Evolutionary conservation across 2,888 invertebrate genomes (phyloP), one percentile per base, ranked within the genome.

Genomic region (Hypolimnas misippus): DNA sequence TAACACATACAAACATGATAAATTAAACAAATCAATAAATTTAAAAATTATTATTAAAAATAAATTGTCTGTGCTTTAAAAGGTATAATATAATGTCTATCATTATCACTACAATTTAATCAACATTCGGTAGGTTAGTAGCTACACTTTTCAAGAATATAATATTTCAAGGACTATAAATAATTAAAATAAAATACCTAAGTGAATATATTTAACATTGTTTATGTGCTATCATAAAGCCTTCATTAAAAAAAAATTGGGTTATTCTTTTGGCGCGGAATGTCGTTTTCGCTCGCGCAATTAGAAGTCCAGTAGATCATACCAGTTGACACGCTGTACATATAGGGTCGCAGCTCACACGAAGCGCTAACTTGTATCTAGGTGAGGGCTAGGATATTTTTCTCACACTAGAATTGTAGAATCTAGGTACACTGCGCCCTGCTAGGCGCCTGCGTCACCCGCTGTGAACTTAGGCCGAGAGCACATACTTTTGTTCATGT

Each of bases 341-440:
- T 73, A 74, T 70, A 68, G 70, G 65, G 69, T 62, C 66, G n/a
- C n/a, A n/a, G 74, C 73, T 73, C 70, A 70, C 68, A 72, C 71
- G 72, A 73, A 71, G 76, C 74, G 74, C 73, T 74, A 74, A 72
- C 65, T 62, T 68, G 65, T 67, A 82, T 77, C 73, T 89, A 86
- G 89, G 89, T 89, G 87, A 89, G 87, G 89, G 89, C 82, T 87
- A 88, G 80, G 74, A 78, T 74, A 87, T 86, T 88, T 87, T 87
- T 89, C 89, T 89, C 89, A 89, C 89, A 88, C 86, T 86, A 78
- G 68, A 56, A 64, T 55, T 72, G 29, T 70, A 70, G 68, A 72
- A 69, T 69, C 69, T 68, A 70, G 64, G 60, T 67, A 55, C 66
- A 57, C 59, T 68, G 62, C 74, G 74, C 73, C 77, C 72, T 70